Evolutionary conservation across 1,140 invertebrate genomes (phyloP).

Genomic region (Coelopa frigida): DNA sequence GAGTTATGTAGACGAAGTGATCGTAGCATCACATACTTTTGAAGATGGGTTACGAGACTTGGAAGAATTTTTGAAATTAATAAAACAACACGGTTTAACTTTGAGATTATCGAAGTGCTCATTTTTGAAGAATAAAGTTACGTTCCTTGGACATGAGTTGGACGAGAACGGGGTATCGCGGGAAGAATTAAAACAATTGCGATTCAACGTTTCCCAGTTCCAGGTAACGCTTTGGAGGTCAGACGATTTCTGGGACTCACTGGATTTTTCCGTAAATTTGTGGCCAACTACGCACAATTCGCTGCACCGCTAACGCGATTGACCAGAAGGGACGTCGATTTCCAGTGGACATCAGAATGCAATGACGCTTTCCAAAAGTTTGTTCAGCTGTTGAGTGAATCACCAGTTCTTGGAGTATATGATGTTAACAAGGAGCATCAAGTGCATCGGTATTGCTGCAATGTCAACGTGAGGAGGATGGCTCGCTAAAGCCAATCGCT

Average conservation of each 20-base stretch:
- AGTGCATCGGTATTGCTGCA: too few relatives aligned
- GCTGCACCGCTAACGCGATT: not conserved
- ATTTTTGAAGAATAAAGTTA: too few relatives aligned
- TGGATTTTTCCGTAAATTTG: slow-evolving; percentile 14
- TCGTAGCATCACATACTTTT: too few relatives aligned
- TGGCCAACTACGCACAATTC: not conserved
- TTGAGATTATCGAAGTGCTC: too few relatives aligned
- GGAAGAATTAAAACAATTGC: too few relatives aligned
- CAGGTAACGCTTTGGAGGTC: slow-evolving; percentile 20
- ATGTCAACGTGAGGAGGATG: too few relatives aligned
- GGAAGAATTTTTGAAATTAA: too few relatives aligned
- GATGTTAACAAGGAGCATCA: not conserved
- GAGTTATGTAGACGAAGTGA: slow-evolving; percentile 9
- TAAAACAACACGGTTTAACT: too few relatives aligned
- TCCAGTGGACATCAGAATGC: slow-evolving; percentile 20
- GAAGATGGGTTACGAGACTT: too few relatives aligned
- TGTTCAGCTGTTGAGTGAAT: not conserved
- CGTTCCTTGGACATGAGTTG: too few relatives aligned
- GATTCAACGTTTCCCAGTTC: slow-evolving; percentile 24
- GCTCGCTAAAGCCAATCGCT: too few relatives aligned
- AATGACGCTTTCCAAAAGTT: not conserved
- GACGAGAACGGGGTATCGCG: too few relatives aligned
- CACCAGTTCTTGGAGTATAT: not conserved
- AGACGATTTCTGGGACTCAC: slow-evolving; percentile 24
- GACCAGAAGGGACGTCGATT: slow-evolving; percentile 19